These are phyloP conservation scores for Ia io DNA, from an alignment of 2,113 vertebrate genomes.

Conservation along the genomic window DNA sequence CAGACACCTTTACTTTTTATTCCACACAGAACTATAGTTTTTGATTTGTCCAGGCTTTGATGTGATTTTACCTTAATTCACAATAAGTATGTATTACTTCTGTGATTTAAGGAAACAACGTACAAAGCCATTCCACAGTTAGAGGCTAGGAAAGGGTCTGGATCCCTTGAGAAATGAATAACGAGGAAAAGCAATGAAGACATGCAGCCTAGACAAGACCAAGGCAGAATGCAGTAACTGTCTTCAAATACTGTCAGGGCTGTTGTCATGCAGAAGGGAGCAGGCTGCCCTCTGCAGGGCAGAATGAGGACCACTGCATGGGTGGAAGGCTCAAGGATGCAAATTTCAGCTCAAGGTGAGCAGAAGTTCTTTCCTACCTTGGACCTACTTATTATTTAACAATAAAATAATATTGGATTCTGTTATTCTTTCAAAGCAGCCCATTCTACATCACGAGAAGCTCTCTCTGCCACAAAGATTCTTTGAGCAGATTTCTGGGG, in stretches of 20 bases:
- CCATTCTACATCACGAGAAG: background rate
- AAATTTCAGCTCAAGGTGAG: background rate
- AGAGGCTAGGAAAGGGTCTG: background rate
- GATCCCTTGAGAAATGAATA: background rate
- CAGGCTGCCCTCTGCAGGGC: slow-evolving; percentile 36
- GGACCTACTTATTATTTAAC: background rate
- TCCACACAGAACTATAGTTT: background rate
- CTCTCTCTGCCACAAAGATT: background rate
- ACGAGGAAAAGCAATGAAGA: background rate
- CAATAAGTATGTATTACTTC: background rate
- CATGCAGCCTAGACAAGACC: background rate
- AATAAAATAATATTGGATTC: background rate
- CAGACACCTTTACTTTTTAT: background rate
- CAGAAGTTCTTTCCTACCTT: background rate
- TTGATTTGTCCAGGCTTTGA: background rate
- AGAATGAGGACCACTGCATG: background rate
- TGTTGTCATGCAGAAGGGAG: background rate
- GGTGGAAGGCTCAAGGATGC: background rate
- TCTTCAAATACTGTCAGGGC: background rate
- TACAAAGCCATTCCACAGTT: background rate
- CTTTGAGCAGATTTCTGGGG: background rate
- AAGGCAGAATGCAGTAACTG: background rate
- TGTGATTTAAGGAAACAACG: background rate
- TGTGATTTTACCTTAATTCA: slow-evolving; percentile 5
- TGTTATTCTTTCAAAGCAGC: background rate